Conservation (phyloP, 1,140 invertebrate species). For the Panagrolaimus sp. region DNA sequence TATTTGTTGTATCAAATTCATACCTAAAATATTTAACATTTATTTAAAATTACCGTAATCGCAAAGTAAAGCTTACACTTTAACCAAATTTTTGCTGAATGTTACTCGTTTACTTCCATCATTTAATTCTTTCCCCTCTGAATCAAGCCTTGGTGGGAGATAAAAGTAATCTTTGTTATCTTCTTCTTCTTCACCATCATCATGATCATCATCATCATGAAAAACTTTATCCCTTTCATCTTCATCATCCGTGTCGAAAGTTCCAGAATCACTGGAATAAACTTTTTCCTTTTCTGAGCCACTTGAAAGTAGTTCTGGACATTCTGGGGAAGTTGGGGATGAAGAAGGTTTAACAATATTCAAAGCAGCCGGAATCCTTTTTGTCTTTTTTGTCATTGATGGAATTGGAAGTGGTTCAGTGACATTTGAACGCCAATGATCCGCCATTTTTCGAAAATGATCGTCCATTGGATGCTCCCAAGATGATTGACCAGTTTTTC, state of each 20-base stretch:
- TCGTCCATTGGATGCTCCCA: constrained; percentile 14
- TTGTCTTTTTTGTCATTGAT: background rate
- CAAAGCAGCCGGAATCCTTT: too few species aligned
- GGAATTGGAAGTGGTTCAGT: background rate
- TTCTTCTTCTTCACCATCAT: too few species aligned
- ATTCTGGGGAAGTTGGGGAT: background rate
- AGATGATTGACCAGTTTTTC: background rate
- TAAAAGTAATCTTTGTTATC: too few species aligned
- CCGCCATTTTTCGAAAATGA: background rate
- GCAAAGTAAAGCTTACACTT: background rate
- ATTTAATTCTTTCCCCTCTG: background rate
- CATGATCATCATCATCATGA: too few species aligned
- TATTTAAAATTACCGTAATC: background rate
- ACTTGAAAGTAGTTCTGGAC: background rate
- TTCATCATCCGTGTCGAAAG: background rate
- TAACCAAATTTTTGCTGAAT: background rate
- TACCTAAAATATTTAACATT: background rate
- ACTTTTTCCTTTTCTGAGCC: background rate
- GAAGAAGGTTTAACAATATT: background rate
- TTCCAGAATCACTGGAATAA: background rate
- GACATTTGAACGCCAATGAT: background rate
- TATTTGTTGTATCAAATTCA: constrained; percentile 1
- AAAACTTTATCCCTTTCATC: background rate
- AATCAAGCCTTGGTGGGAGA: too few species aligned
- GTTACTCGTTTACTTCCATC: background rate